Conservation (phyloP, 2,797 vertebrate species). For the Cetoscarus ocellatus region DNA sequence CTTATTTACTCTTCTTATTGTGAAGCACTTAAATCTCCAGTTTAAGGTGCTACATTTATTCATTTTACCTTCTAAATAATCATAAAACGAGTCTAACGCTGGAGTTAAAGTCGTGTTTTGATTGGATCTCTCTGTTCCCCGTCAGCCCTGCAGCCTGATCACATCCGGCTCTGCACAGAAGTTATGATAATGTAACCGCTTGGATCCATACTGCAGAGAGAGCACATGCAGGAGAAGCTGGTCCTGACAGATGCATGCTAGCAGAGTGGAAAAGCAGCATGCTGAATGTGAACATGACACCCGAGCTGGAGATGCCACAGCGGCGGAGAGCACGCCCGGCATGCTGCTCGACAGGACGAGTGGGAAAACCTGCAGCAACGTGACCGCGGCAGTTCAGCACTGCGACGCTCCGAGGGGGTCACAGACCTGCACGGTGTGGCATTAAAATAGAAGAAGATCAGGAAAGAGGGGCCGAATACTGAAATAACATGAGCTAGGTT, state of each 20-base stretch:
- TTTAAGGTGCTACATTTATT: no score
- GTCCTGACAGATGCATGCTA: slow-evolving; percentile 32
- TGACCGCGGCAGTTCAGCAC: slow-evolving; percentile 4
- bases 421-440: not conserved
- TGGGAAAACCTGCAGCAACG: slow-evolving; percentile 40
- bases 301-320: slow-evolving; percentile 57
- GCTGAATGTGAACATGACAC: slow-evolving; percentile 65
- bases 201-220: slow-evolving; percentile 13
- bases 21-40: no score
- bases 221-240: slow-evolving; percentile 15
- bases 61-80: no score
- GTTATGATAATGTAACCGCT: slow-evolving; percentile 9
- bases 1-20: no score
- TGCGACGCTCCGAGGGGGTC: not conserved
- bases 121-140: no score
- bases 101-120: no score
- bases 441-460: not conserved
- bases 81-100: no score
- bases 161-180: not conserved
- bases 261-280: slow-evolving; percentile 29
- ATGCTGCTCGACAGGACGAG: slow-evolving; percentile 63
- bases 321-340: slow-evolving; percentile 45
- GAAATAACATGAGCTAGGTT: no score
- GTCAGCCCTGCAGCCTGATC: not conserved
- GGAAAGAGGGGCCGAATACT: no score